Evolutionary conservation across 2,113 vertebrate species (phyloP).

Genomic region (Machaerirhynchus nigripectus): DNA sequence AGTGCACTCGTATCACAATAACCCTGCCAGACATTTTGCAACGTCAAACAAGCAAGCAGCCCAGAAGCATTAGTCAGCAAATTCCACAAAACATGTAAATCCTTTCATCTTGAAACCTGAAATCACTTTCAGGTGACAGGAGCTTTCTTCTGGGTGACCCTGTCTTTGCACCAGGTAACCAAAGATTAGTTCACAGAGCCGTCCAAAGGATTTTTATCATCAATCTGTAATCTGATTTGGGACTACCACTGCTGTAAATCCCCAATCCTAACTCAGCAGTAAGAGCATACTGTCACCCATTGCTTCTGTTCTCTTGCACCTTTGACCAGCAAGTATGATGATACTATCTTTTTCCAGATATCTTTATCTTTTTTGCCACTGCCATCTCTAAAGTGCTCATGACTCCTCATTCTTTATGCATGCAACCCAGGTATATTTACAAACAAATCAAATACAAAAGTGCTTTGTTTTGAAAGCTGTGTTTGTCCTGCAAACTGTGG

Average conservation of each 20-base stretch:
- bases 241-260: neutral
- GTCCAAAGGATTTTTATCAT: neutral
- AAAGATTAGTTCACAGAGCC: neutral
- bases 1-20: neutral
- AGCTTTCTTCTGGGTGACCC: neutral
- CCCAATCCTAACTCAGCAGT: neutral
- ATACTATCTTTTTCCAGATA: neutral
- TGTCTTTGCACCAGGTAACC: neutral
- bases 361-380: neutral
- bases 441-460: slow-evolving; percentile 35
- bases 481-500: neutral
- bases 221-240: neutral
- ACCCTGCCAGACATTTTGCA: neutral
- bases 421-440: neutral
- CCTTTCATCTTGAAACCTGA: no score
- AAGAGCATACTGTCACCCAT: neutral
- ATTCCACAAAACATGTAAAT: neutral
- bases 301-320: neutral
- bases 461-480: slow-evolving; percentile 35
- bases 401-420: neutral
- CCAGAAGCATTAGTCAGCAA: neutral
- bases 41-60: neutral
- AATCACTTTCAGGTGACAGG: neutral
- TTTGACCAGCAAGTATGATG: neutral
- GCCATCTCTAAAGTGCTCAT: neutral